Evolutionary conservation across 2,797 vertebrate genomes (phyloP).

Genomic region (Schizopygopsis pylzovi): DNA sequence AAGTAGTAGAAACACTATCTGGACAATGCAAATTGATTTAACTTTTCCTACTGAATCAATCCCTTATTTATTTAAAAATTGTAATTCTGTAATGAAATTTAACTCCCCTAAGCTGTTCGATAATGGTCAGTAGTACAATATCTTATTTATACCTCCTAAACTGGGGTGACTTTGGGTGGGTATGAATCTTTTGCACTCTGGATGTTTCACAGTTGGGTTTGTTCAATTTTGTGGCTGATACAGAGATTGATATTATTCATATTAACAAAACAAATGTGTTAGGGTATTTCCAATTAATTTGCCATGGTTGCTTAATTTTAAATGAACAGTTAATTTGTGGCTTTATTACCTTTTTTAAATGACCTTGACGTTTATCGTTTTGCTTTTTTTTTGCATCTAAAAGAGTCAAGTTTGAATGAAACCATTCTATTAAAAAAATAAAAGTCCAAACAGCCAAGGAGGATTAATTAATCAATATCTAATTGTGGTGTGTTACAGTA

Average conservation of each 20-base stretch:
- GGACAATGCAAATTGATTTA: background rate
- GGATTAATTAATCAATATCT: background rate
- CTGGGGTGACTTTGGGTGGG: background rate
- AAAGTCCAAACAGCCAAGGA: background rate
- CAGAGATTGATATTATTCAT: background rate
- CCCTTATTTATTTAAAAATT: no score
- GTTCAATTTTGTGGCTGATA: background rate
- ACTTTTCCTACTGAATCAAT: background rate
- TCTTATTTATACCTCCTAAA: background rate
- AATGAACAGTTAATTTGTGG: background rate
- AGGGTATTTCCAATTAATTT: background rate
- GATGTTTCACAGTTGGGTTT: background rate
- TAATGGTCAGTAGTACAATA: background rate
- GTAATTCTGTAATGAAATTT: background rate
- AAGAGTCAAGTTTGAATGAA: background rate
- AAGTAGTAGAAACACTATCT: background rate
- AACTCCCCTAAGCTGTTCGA: background rate
- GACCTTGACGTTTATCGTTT: background rate
- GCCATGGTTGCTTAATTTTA: background rate
- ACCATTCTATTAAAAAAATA: background rate
- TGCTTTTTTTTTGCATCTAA: background rate
- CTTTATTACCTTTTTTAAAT: background rate
- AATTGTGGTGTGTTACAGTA: background rate
- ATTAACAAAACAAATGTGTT: background rate
- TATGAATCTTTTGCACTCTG: background rate